Conservation (phyloP, 2,888 invertebrate species). For the Noctua janthe region DNA sequence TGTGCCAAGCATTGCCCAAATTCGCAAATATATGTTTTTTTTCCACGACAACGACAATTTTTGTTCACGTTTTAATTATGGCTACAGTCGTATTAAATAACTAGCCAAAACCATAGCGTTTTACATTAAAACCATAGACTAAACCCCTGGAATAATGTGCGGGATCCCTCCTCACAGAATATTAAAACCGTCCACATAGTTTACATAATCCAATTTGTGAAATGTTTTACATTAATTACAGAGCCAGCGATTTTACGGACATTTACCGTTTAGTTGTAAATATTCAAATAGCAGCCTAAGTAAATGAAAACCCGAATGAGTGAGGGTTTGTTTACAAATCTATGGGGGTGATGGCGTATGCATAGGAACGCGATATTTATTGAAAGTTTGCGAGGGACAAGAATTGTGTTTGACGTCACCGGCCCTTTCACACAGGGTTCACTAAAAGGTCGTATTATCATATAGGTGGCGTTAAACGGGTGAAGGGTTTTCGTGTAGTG, state of each 20-base stretch:
- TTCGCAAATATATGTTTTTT: neutral
- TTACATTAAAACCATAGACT: constrained; percentile 5
- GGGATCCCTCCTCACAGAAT: constrained; percentile 57
- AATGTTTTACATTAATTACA: constrained; percentile 80
- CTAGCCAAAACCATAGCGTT: neutral
- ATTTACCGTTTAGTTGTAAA: constrained; percentile 77
- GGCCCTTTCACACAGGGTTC: constrained; percentile 50
- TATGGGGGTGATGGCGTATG: constrained; percentile 60
- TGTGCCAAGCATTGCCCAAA: no score
- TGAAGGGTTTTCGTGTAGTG: constrained; percentile 40
- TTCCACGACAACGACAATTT: neutral
- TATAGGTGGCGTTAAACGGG: constrained; percentile 55
- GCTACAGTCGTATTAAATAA: neutral
- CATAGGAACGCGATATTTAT: constrained; percentile 70
- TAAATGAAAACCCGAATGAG: constrained; percentile 76
- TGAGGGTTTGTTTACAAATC: constrained; percentile 54
- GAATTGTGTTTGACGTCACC: constrained; percentile 56
- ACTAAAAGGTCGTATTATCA: constrained; percentile 60
- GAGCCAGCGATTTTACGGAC: constrained; percentile 77
- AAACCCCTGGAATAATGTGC: constrained; percentile 40
- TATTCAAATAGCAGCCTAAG: constrained; percentile 83
- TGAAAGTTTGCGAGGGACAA: constrained; percentile 67
- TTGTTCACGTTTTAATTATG: no score
- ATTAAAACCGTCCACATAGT: constrained; percentile 77
- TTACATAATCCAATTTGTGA: constrained; percentile 81